phyloP scores from a whole-genome alignment of 2,113 vertebrate genomes.

The Triplophysa rosa region DNA sequence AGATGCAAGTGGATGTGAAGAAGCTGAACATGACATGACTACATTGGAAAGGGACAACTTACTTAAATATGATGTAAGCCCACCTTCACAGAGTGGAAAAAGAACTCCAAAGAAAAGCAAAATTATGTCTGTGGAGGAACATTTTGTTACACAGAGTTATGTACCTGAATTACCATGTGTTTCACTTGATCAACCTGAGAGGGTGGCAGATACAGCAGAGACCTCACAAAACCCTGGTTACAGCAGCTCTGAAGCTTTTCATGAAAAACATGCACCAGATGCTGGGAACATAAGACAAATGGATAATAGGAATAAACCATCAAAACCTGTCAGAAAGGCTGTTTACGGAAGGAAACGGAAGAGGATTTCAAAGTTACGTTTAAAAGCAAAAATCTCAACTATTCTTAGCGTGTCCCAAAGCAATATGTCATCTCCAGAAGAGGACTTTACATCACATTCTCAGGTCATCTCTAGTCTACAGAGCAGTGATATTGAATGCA shows the following conservation, averaged over 20 bases:
- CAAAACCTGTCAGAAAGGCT: neutral
- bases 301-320: neutral
- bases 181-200: neutral
- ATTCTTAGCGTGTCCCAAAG: neutral
- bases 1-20: neutral
- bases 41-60: neutral
- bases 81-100: neutral
- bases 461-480: slow-evolving; percentile 6
- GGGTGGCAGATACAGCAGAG: neutral
- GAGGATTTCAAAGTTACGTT: neutral
- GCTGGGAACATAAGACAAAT: neutral
- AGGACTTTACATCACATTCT: neutral
- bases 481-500: neutral
- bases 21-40: neutral
- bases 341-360: slow-evolving; percentile 7
- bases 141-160: neutral
- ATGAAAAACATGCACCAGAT: neutral
- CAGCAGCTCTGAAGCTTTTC: neutral
- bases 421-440: neutral
- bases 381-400: neutral
- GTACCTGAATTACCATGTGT: neutral
- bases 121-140: neutral
- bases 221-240: slow-evolving; percentile 17
- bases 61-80: neutral
- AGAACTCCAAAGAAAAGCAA: neutral